Evolutionary conservation across 2,113 vertebrate genomes (phyloP).

Genomic region (Dissostichus mawsoni): DNA sequence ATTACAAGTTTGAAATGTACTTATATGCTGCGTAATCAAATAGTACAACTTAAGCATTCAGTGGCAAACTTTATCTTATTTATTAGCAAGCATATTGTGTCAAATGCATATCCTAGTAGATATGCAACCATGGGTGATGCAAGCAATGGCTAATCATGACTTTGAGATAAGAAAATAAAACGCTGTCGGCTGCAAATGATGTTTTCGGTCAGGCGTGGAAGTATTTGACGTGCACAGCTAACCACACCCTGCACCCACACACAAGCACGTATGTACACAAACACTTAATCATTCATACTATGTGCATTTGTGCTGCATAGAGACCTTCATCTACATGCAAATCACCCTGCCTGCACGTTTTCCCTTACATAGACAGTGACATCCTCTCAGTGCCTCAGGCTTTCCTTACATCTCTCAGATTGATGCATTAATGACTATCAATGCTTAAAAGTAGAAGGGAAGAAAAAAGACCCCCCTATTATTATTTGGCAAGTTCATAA

Average conservation of each 20-base stretch:
- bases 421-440: not conserved
- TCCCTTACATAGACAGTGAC: constrained; percentile 4
- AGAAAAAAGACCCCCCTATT: not conserved
- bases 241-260: not conserved
- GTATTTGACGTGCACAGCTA: constrained; percentile 18
- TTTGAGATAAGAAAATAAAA: constrained; percentile 58
- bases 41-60: constrained; percentile 9
- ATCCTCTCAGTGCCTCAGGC: not conserved
- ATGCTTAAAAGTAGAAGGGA: not conserved
- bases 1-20: constrained; percentile 14
- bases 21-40: constrained; percentile 33
- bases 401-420: not conserved
- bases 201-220: constrained; percentile 36
- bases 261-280: not conserved
- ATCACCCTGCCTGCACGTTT: not conserved
- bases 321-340: constrained; percentile 30
- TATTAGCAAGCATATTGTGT: not conserved
- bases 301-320: constrained; percentile 13
- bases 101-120: constrained; percentile 14
- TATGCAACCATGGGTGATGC: constrained; percentile 37
- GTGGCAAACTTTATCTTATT: not conserved
- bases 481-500: not conserved
- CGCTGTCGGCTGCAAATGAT: not conserved
- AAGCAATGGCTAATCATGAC: constrained; percentile 48
- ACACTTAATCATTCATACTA: not conserved